Base-by-base conservation (phyloP, 2,113 vertebrate species). In the Lepus europaeus region DNA sequence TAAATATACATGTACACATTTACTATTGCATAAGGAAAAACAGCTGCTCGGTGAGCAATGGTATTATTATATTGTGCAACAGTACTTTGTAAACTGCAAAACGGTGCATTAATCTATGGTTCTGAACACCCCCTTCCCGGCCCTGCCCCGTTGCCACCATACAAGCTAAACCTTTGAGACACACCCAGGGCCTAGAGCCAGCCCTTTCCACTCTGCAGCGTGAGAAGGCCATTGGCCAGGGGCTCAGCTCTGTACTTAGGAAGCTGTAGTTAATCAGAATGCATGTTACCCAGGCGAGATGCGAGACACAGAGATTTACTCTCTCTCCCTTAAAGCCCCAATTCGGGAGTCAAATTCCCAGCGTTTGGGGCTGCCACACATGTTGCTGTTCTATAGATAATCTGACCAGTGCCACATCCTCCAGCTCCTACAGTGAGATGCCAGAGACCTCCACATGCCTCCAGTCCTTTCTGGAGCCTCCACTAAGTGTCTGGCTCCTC, bases 11-110 rank as follows among this genome's bases (percentile, higher is more conserved):
- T 19, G 19, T 59, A 59, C 56, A 16, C 56, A 59, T 59, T 64
- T 72, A 68, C 51, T 56, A 69, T 33, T 84, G 33, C 51, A 39
- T n/a, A 86, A 72, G 13, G 69, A 63, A 72, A 87, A 64, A 74
- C 33, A 91, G 77, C 49, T 81, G 68, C 66, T 96, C 66, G 72
- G 23, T 53, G 61, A 91, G 68, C 82, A 39, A 81, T 88, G 92
- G 93, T 69, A 82, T 66, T 83, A 80, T 61, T 79, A 29, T 56
- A 31, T 31, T 70, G 33, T 81, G 72, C 69, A 66, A 45, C 20
- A 16, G 5, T 53, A 23, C 90, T 83, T 89, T 85, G 69, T 59
- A 80, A 73, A 88, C 14, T 49, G 29, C 51, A 78, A 92, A 72
- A 36, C 0, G 23, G 23, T 39, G 13, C 29, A 31, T 91, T 88